Evolutionary conservation across 2,113 vertebrate genomes (phyloP), one percentile per base, ranked within the genome.

Genomic region (Erinaceus europaeus): DNA sequence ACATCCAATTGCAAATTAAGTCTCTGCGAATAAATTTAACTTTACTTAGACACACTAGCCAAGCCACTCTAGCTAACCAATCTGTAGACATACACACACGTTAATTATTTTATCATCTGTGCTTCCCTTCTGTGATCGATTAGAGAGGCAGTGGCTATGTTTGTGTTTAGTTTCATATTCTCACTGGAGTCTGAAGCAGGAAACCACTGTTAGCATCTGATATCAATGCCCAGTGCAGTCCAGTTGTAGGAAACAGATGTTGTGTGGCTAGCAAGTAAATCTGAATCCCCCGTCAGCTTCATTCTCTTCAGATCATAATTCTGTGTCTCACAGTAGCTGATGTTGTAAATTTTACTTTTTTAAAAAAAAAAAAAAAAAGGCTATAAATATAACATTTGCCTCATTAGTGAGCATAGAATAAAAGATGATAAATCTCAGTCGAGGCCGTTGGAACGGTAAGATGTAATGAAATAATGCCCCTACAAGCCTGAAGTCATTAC

Each of bases 41-140:
- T 94, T 95, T 93, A 94, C 93, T 95, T 96, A 89, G 79, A 73
- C 76, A 91, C 72, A 57, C 15, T 86, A 94, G 84, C 89, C 75
- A 90, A 84, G 40, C 15, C 67, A 50, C 90, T 93, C 88, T 92
- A 93, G 74, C 82, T 76, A 38, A 92, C 77, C 55, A 76, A 89
- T 91, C 71, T 50, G 4, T 59, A 52, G 73, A 91, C 81, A 76
- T 29, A 34, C 75, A 84, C 27, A 21, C 75, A 84, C 25, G 52
- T 82, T 89, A 57, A 78, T 29, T 82, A 57, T 50, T 86, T 29
- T 73, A 61, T 91, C 80, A 79, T 93, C 82, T 83, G 77, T 90
- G 38, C 44, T 87, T 93, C 90, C 80, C 77, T 92, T 92, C 44
- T 29, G 15, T 88, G 89, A 84, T 92, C 91, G 91, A 86, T 87